A percentile compares a stretch with the other conserved stretches of the same genome.
Evolutionary conservation across 2,797 vertebrate species (phyloP).

Genomic region (Potorous gilbertii): DNA sequence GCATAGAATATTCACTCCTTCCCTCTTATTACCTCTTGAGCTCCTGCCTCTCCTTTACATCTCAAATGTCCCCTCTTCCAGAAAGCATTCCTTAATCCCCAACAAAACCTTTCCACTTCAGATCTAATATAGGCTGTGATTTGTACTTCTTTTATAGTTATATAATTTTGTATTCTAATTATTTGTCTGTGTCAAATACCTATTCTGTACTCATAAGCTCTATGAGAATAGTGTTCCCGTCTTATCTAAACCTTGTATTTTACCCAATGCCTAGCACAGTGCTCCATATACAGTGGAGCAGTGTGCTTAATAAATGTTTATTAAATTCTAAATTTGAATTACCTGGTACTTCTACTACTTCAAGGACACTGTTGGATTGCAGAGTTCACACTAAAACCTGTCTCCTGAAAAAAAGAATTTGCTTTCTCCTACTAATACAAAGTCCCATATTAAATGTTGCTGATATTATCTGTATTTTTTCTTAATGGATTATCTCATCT

Average conservation of each 20-base stretch:
- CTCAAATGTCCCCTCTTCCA: neutral
- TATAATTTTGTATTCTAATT: neutral
- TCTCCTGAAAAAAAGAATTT: constrained; percentile 12
- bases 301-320: constrained; percentile 24
- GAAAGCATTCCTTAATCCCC: neutral
- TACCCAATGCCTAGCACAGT: neutral
- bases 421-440: constrained; percentile 39
- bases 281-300: neutral
- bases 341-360: constrained; percentile 28
- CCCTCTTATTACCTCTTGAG: constrained; percentile 9
- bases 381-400: constrained; percentile 28
- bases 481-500: constrained; percentile 15
- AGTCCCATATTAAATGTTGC: constrained; percentile 16
- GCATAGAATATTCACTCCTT: neutral
- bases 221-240: constrained; percentile 10
- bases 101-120: constrained; percentile 7
- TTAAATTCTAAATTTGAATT: constrained; percentile 31
- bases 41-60: constrained; percentile 16
- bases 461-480: constrained; percentile 15
- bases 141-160: constrained; percentile 1
- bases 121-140: neutral
- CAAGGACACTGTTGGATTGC: neutral
- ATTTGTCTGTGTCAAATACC: neutral
- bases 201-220: constrained; percentile 10
- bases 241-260: neutral